phyloP scores from a whole-genome alignment of 2,797 vertebrate genomes.

The Margarornis squamiger region DNA sequence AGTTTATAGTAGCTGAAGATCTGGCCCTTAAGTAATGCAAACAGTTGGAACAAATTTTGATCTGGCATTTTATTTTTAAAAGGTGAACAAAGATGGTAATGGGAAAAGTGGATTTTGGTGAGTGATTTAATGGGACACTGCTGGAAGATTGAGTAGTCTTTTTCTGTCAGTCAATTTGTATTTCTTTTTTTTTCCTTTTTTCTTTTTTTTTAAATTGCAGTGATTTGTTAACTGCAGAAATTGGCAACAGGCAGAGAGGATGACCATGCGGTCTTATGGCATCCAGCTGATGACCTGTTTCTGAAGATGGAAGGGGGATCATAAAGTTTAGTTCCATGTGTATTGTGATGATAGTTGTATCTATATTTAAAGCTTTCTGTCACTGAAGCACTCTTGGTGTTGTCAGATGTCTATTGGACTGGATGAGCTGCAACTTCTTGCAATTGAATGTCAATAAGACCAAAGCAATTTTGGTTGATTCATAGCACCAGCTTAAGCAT shows the following conservation, averaged over 20 bases:
- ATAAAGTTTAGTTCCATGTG: conserved; percentile 69
- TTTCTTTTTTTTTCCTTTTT: not conserved
- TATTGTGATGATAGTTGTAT: conserved; percentile 76
- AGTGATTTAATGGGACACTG: not conserved
- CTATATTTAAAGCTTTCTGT: conserved; percentile 80
- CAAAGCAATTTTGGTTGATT: conserved; percentile 83
- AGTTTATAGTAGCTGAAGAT: not conserved
- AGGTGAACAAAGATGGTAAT: not conserved
- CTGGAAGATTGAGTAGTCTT: conserved; percentile 16
- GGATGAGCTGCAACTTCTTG: conserved; percentile 77
- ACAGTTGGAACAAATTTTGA: not conserved
- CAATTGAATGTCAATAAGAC: conserved; percentile 83
- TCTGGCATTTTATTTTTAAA: not conserved
- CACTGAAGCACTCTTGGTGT: conserved; percentile 73
- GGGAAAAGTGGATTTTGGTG: not conserved
- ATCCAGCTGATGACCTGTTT: conserved; percentile 63
- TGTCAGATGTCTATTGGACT: conserved; percentile 79
- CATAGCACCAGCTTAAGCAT: conserved; percentile 79
- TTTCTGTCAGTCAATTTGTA: conserved; percentile 48
- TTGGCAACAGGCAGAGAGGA: not conserved
- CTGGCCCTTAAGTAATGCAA: not conserved
- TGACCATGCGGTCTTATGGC: not conserved
- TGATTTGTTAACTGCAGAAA: conserved; percentile 55
- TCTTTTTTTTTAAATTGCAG: not conserved
- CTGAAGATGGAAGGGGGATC: conserved; percentile 52